Percentiles rank a stretch among this genome's conserved stretches.
These are phyloP conservation scores for Mesocentrotus franciscanus DNA, from an alignment of 53 echinoderm and acorn worm species.

Conservation along the genomic window DNA sequence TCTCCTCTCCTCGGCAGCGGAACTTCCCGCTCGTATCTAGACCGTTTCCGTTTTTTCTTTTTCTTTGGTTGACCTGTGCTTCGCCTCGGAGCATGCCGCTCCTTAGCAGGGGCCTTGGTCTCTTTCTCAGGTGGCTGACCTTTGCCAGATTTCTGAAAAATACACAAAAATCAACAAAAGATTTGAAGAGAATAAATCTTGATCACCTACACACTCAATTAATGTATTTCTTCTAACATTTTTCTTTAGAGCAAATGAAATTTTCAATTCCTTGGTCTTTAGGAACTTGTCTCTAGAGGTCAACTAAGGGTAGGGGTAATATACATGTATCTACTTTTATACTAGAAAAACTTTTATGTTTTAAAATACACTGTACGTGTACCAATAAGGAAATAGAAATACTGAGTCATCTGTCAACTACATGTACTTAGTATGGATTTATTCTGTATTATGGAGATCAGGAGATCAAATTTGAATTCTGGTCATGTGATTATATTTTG, in stretches of 20 bases:
- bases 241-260: no score
- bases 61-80: slow-evolving; percentile 28
- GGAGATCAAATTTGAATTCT: no score
- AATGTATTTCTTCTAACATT: no score
- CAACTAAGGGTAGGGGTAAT: no score
- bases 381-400: background rate
- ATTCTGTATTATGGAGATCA: no score
- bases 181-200: background rate
- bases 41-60: slow-evolving; percentile 41
- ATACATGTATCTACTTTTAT: no score
- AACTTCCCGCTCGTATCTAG: slow-evolving; percentile 45
- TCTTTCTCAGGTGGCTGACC: slow-evolving; percentile 18
- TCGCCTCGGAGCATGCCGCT: background rate
- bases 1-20: slow-evolving; percentile 53
- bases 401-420: background rate
- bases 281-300: no score
- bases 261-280: no score
- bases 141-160: slow-evolving; percentile 9
- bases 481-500: no score
- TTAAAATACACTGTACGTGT: background rate
- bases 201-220: background rate
- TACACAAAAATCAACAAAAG: background rate
- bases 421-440: no score
- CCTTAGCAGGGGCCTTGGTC: background rate
- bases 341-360: no score